A percentile compares a stretch with the other conserved stretches of the same genome.
Conservation (phyloP, 2,113 vertebrate genomes). For the Addax nasomaculatus region DNA sequence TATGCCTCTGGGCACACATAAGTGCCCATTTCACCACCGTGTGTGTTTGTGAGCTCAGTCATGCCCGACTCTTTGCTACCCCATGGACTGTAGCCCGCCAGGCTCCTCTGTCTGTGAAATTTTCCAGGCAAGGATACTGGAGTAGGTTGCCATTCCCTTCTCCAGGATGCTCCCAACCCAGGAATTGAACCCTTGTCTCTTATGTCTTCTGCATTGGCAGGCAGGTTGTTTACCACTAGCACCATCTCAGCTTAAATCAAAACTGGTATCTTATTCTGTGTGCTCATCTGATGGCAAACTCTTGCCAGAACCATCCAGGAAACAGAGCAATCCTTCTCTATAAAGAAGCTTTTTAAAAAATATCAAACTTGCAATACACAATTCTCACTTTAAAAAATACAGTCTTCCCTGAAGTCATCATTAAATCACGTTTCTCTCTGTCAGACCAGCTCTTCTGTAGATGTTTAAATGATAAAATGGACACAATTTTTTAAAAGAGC, state of each 20-base stretch:
- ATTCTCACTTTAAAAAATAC: neutral
- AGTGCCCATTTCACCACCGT: neutral
- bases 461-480: neutral
- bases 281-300: neutral
- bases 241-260: neutral
- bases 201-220: neutral
- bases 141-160: neutral
- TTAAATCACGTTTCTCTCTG: neutral
- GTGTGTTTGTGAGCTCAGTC: neutral
- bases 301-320: neutral
- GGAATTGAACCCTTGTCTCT: neutral
- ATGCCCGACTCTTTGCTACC: neutral
- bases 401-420: neutral
- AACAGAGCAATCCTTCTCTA: neutral
- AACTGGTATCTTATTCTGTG: neutral
- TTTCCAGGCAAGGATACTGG: neutral
- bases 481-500: neutral
- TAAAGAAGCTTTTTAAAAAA: neutral
- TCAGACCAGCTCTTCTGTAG: neutral
- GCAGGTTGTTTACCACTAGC: neutral
- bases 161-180: neutral
- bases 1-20: neutral
- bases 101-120: neutral
- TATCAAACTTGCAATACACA: neutral
- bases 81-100: rapidly evolving